Evolutionary conservation across 2,888 invertebrate genomes (phyloP).

Genomic region (Leucania comma): DNA sequence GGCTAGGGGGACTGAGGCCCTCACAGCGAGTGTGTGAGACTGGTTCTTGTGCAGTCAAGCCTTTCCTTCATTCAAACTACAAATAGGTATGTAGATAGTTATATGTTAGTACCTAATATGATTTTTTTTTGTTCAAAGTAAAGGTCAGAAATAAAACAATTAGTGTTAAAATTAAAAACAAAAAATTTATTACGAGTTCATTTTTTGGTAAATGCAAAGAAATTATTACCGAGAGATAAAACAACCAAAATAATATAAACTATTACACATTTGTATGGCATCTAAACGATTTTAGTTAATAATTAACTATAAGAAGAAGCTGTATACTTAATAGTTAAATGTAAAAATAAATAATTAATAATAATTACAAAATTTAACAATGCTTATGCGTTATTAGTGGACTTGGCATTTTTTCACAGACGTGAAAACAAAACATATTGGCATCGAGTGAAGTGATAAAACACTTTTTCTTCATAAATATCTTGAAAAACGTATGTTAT

Average conservation of each 20-base stretch:
- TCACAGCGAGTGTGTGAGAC: too few species aligned
- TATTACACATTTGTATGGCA: conserved; percentile 81
- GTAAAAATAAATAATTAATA: conserved; percentile 77
- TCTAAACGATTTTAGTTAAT: conserved; percentile 77
- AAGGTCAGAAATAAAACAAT: conserved; percentile 60
- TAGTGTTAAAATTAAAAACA: conserved; percentile 76
- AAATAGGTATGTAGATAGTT: background rate
- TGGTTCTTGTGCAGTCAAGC: too few species aligned
- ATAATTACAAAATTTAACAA: conserved; percentile 81
- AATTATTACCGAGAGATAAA: conserved; percentile 82
- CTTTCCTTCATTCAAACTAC: background rate
- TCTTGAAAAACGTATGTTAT: too few species aligned
- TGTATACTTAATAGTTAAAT: conserved; percentile 79
- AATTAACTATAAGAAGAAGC: conserved; percentile 84
- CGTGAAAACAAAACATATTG: conserved; percentile 34
- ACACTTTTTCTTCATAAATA: background rate
- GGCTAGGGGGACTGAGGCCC: too few species aligned
- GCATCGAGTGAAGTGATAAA: conserved; percentile 18
- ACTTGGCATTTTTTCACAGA: conserved; percentile 80
- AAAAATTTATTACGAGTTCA: conserved; percentile 81
- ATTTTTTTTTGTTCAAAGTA: background rate
- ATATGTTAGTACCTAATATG: too few species aligned
- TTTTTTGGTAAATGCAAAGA: conserved; percentile 89
- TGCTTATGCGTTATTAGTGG: conserved; percentile 68
- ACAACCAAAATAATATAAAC: conserved; percentile 82